These are phyloP conservation scores for Nemotelus pantherinus DNA, from an alignment of 2,888 invertebrate species.

Conservation along the genomic window DNA sequence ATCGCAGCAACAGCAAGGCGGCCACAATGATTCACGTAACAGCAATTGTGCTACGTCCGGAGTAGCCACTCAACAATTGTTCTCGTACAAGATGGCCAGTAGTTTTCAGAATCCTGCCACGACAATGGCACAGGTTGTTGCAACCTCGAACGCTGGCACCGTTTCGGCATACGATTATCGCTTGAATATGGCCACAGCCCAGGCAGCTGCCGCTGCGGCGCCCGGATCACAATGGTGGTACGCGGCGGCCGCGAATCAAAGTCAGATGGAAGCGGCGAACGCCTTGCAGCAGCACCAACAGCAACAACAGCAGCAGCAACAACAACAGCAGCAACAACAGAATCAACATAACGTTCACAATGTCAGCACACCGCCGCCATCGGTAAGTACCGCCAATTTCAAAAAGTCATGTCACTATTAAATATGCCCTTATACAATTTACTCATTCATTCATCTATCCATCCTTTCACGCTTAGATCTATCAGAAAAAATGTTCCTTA, in stretches of 20 bases:
- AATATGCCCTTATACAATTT: slow-evolving; percentile 15
- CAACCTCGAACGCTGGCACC: slow-evolving; percentile 69
- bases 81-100: slow-evolving; percentile 87
- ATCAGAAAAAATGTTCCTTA: slow-evolving; percentile 4
- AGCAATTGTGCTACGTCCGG: slow-evolving; percentile 70
- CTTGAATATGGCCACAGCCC: slow-evolving; percentile 69
- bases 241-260: slow-evolving; percentile 70
- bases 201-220: slow-evolving; percentile 66
- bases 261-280: slow-evolving; percentile 68
- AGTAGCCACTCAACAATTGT: slow-evolving; percentile 76
- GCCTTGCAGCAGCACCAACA: slow-evolving; percentile 69
- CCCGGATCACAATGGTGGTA: slow-evolving; percentile 80
- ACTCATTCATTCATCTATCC: slow-evolving; percentile 10
- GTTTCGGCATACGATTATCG: slow-evolving; percentile 80
- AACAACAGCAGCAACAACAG: slow-evolving; percentile 62
- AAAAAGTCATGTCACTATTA: slow-evolving; percentile 51
- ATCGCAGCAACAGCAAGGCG: slow-evolving; percentile 65
- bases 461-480: slow-evolving; percentile 7
- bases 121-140: slow-evolving; percentile 73
- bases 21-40: slow-evolving; percentile 67
- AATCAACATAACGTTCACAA: slow-evolving; percentile 63
- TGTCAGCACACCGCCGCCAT: slow-evolving; percentile 62
- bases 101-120: slow-evolving; percentile 80
- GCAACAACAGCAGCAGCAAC: slow-evolving; percentile 65
- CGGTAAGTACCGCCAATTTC: slow-evolving; percentile 60